Conservation (phyloP, 2,888 invertebrate species). For the Phengaris arion region DNA sequence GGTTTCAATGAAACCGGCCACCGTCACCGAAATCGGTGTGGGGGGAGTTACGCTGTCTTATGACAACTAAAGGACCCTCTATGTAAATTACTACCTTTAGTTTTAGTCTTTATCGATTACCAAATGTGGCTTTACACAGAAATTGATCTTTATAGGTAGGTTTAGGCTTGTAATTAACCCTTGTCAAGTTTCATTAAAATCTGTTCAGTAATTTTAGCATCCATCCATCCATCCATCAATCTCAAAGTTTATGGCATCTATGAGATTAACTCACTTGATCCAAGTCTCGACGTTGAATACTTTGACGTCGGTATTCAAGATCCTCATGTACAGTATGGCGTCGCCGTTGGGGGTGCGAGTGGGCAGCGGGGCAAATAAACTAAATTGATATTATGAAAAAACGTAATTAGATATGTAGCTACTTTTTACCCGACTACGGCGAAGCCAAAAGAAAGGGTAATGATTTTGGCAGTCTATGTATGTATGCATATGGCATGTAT, state of each 20-base stretch:
- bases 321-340: conserved; percentile 72
- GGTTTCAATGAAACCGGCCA: too few species aligned
- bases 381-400: conserved; percentile 41
- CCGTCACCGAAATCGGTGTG: too few species aligned
- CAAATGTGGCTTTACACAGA: too few species aligned
- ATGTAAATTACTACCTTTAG: too few species aligned
- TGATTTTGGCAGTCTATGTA: too few species aligned
- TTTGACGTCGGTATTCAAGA: conserved; percentile 79
- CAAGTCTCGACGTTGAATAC: conserved; percentile 75
- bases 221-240: not conserved
- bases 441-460: too few species aligned
- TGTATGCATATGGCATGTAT: too few species aligned
- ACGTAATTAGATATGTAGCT: not conserved
- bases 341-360: conserved; percentile 77
- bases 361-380: conserved; percentile 53
- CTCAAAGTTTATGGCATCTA: not conserved
- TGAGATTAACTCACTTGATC: conserved; percentile 59
- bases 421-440: too few species aligned
- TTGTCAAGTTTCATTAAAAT: not conserved
- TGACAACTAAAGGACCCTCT: too few species aligned
- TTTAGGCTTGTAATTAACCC: not conserved
- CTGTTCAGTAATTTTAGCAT: not conserved
- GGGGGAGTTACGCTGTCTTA: too few species aligned
- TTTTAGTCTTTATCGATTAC: too few species aligned
- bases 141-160: not conserved